Conservation (phyloP, 2,113 vertebrate species). For the Geococcyx californianus region DNA sequence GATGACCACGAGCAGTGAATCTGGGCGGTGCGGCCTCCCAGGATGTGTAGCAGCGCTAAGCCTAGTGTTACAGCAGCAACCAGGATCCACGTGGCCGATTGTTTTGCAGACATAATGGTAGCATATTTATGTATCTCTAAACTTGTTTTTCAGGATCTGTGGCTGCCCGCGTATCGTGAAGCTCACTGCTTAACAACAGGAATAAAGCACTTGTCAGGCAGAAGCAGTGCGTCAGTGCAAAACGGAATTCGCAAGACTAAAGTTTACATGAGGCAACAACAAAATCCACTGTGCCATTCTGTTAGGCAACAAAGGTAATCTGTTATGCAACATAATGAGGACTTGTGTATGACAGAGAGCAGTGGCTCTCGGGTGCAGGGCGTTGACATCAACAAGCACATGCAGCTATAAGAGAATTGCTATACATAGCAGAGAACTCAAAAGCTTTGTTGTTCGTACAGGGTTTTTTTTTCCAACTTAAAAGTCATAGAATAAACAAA, state of each 20-base stretch:
- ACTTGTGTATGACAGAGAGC: constrained; percentile 26
- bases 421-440: background rate
- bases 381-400: constrained; percentile 43
- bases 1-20: constrained; percentile 1
- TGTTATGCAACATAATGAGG: constrained; percentile 63
- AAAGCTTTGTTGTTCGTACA: background rate
- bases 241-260: constrained; percentile 11
- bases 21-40: background rate
- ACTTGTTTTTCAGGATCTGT: constrained; percentile 63
- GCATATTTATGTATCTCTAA: constrained; percentile 23
- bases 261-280: constrained; percentile 46
- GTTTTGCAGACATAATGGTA: constrained; percentile 43
- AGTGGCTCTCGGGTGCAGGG: background rate
- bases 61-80: background rate
- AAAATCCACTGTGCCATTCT: constrained; percentile 58
- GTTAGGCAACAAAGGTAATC: constrained; percentile 62
- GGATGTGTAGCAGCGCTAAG: constrained; percentile 5
- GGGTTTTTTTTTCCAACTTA: background rate
- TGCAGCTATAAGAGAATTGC: background rate
- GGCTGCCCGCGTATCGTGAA: background rate
- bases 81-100: background rate
- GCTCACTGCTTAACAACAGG: background rate
- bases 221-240: constrained; percentile 8
- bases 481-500: background rate
- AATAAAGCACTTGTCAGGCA: constrained; percentile 44